Conservation (phyloP, 2,113 vertebrate species). For the Amphilophus citrinellus region DNA sequence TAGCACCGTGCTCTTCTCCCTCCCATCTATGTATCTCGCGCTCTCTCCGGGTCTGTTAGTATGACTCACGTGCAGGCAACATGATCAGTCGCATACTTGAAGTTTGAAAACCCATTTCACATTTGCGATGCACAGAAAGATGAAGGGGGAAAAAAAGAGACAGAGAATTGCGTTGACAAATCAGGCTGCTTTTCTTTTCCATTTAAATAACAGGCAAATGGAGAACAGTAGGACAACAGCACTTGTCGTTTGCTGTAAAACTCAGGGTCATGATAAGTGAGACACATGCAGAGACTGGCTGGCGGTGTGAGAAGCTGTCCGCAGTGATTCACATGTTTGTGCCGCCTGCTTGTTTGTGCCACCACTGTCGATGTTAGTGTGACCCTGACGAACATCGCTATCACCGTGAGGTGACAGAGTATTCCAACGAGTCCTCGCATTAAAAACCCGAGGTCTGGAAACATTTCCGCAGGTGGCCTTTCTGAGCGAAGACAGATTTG, state of each 20-base stretch:
- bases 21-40: conserved; percentile 9
- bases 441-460: conserved; percentile 72
- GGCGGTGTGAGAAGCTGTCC: conserved; percentile 12
- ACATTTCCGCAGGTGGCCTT: conserved; percentile 71
- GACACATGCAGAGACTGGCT: background rate
- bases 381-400: conserved; percentile 57
- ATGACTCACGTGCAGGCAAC: conserved; percentile 32
- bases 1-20: conserved; percentile 20
- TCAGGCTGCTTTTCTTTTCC: background rate
- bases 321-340: conserved; percentile 35
- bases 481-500: conserved; percentile 76
- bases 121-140: conserved; percentile 1
- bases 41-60: conserved; percentile 13
- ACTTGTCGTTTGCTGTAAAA: background rate
- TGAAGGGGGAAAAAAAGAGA: background rate
- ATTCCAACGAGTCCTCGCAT: conserved; percentile 57
- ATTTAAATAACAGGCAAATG: background rate
- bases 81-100: conserved; percentile 21
- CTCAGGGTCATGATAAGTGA: background rate
- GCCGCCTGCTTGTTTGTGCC: conserved; percentile 67
- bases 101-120: conserved; percentile 39
- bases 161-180: background rate
- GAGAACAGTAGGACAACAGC: background rate
- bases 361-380: conserved; percentile 29
- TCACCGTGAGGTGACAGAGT: conserved; percentile 60